Evolutionary conservation across 2,888 invertebrate genomes (phyloP), one percentile per base, ranked within the genome.

Genomic region (Muscina levida): DNA sequence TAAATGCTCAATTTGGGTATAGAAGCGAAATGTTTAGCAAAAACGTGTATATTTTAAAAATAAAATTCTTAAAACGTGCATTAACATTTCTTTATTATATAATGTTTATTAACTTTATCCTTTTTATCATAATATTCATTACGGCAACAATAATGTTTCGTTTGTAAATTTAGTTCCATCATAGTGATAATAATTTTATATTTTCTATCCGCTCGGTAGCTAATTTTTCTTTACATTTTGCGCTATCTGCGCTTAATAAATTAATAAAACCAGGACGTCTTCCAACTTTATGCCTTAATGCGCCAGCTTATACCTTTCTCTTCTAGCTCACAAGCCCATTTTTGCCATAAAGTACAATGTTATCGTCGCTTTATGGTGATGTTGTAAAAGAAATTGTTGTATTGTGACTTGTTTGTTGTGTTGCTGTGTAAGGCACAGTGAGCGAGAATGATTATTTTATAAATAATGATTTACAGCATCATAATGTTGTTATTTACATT

Each of bases 71-170:
- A 72, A 74, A 79, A 70, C 67, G 72, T 75, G 82, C 84, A 85
- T 86, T 84, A 85, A 85, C 85, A 85, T 85, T 86, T 86, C 85
- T 85, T 86, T 85, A 85, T 84, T 84, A 83, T 85, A 84, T 85
- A 85, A 86, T 84, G 83, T 85, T 85, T 85, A 85, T 86, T 86
- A 85, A 86, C 85, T 85, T 84, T 82, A 84, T 85, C 76, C 84
- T 76, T 82, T 82, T 79, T 68, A 66, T 82, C 62, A 68, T 74
- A 53, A 31, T n/a, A n/a, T n/a, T n/a, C n/a, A n/a, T n/a, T n/a
- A n/a, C n/a, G 13, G 31, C 51, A 67, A 19, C 37, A 48, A 15
- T 24, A 48, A 6, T n/a, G n/a, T n/a, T n/a, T n/a, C 56, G 59
- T 46, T 75, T 53, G 62, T 24, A 13, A n/a, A n/a, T 57, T 46